These are phyloP conservation scores for Rhysida immarginata DNA, from an alignment of 1,140 invertebrate species.

Conservation along the genomic window DNA sequence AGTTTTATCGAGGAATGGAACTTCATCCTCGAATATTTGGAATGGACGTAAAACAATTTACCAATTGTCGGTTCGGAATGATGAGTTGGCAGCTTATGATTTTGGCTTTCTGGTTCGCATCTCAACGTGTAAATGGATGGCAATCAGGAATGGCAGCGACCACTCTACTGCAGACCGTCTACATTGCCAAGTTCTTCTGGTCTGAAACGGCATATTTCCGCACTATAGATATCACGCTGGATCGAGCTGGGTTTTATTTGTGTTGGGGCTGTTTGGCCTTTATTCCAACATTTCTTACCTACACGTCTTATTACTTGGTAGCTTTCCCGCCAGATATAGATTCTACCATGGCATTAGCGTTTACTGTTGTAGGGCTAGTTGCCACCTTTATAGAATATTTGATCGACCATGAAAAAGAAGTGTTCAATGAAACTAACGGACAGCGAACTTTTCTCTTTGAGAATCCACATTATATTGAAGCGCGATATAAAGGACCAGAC, in stretches of 20 bases:
- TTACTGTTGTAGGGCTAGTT: conserved; percentile 31
- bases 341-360: conserved; percentile 18
- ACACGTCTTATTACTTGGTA: conserved; percentile 36
- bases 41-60: no score
- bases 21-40: no score
- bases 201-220: conserved; percentile 41
- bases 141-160: not conserved
- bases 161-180: not conserved
- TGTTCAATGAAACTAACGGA: conserved; percentile 30
- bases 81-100: no score
- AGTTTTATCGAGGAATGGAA: no score
- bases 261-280: conserved; percentile 44
- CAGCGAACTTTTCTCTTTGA: conserved; percentile 35
- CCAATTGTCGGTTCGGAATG: no score
- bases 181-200: not conserved
- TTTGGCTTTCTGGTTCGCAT: not conserved
- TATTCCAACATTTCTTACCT: conserved; percentile 39
- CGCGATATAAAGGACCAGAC: conserved; percentile 24
- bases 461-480: conserved; percentile 32
- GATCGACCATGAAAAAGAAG: conserved; percentile 35
- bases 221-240: conserved; percentile 44
- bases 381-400: conserved; percentile 36
- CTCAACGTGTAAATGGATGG: not conserved
- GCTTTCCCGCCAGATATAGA: conserved; percentile 25
- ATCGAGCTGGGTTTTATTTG: conserved; percentile 43